A percentile compares a stretch with the other conserved stretches of the same genome.
phyloP scores from a whole-genome alignment of 2,797 vertebrate species.

The Ataeniobius toweri region DNA sequence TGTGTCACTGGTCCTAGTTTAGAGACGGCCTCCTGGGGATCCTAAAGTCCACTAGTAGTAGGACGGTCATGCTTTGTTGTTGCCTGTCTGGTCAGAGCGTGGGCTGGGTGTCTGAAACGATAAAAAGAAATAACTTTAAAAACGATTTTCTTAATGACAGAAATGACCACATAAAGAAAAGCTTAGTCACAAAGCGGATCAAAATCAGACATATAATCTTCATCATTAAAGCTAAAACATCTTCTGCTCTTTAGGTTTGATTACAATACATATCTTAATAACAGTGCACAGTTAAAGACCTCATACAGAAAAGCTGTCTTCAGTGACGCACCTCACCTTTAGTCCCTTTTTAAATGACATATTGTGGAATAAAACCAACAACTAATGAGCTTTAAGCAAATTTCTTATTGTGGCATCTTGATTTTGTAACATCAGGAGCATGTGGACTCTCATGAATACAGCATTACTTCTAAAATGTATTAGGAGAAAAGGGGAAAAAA shows the following conservation, averaged over 20 bases:
- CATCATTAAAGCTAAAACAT: constrained; percentile 9
- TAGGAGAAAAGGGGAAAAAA: constrained; percentile 2
- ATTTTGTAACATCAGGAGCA: constrained; percentile 21
- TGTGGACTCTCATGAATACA: constrained; percentile 52
- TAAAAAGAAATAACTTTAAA: not conserved
- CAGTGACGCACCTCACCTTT: constrained; percentile 15
- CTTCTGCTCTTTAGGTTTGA: constrained; percentile 14
- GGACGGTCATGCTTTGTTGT: not conserved
- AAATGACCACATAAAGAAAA: not conserved
- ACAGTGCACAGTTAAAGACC: not conserved
- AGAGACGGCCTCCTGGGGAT: not conserved
- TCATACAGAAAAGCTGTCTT: constrained; percentile 19
- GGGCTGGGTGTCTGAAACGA: not conserved
- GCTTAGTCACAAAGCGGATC: not conserved
- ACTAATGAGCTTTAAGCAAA: constrained; percentile 36
- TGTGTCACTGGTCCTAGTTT: not conserved
- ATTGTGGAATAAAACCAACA: not conserved
- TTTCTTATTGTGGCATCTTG: constrained; percentile 33
- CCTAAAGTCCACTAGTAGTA: not conserved
- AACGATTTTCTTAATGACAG: not conserved
- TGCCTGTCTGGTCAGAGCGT: not conserved
- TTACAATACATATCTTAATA: constrained; percentile 8
- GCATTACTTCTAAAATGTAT: constrained; percentile 46
- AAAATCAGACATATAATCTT: not conserved
- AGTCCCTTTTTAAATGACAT: not conserved